Conservation (phyloP, 2,888 invertebrate genomes). For the Lissocephala sabroskyi region DNA sequence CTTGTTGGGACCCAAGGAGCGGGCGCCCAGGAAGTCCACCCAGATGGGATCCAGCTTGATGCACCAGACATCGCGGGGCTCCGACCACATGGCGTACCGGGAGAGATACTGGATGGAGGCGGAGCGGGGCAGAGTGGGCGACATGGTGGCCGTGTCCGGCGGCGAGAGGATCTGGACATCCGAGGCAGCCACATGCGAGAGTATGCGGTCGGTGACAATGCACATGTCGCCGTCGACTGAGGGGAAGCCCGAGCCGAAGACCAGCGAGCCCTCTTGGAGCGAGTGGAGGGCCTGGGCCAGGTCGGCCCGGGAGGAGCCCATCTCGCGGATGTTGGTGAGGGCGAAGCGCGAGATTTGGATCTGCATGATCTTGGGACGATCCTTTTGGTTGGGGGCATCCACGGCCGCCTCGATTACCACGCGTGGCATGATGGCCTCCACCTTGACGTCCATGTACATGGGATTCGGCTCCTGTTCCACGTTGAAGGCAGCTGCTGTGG, state of each 20-base stretch:
- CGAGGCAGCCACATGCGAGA: slow-evolving; percentile 79
- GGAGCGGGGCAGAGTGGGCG: slow-evolving; percentile 61
- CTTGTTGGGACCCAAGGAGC: slow-evolving; percentile 81
- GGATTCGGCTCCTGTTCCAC: slow-evolving; percentile 64
- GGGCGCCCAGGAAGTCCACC: slow-evolving; percentile 91
- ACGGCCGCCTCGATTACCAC: slow-evolving; percentile 78
- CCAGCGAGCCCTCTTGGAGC: slow-evolving; percentile 82
- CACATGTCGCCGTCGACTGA: slow-evolving; percentile 80
- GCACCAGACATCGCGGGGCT: slow-evolving; percentile 92
- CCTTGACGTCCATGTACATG: slow-evolving; percentile 86
- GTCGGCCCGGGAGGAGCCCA: slow-evolving; percentile 80
- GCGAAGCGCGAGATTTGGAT: slow-evolving; percentile 74
- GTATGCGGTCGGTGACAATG: slow-evolving; percentile 86
- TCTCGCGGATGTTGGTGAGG: slow-evolving; percentile 79
- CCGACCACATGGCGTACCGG: slow-evolving; percentile 81
- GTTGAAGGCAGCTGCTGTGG: slow-evolving; percentile 25
- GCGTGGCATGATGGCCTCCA: slow-evolving; percentile 95
- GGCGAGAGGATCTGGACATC: slow-evolving; percentile 63
- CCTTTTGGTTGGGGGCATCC: slow-evolving; percentile 85
- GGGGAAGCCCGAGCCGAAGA: slow-evolving; percentile 86
- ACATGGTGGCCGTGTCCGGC: slow-evolving; percentile 24
- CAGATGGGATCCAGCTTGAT: slow-evolving; percentile 91
- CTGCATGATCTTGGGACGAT: slow-evolving; percentile 90
- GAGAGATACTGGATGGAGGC: slow-evolving; percentile 67
- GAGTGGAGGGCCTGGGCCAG: slow-evolving; percentile 85